Base-by-base conservation (phyloP, 2,113 vertebrate species). In the Elachura formosa region DNA sequence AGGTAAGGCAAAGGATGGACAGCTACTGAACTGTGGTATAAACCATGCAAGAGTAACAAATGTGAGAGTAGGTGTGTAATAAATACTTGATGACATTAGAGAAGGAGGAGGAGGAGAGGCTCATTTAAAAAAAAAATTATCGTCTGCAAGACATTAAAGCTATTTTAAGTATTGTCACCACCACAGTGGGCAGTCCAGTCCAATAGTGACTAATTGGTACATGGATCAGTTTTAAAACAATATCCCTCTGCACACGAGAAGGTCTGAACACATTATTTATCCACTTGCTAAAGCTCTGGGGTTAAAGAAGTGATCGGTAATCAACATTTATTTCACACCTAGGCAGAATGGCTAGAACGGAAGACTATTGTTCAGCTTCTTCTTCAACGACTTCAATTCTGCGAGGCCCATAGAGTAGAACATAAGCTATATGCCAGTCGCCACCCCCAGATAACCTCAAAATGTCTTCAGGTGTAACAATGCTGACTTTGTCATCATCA, bases 341-440 rank as follows among this genome's bases (percentile, higher is more conserved):
- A 98, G 97, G 97, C 98, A 99, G 98, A 98, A 98, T 95, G 98
- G 98, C 97, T 98, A 96, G 95, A 89, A 98, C 97, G 96, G 98
- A 97, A 96, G 96, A 97, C 97, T 98, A 98, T 95, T 98, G 97
- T 92, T 98, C 98, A 56, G 94, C 95, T 78, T 98, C 98, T 25
- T 98, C 98, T 97, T 98, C 98, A 61, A 98, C 92, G 40, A 98
- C 95, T 97, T 99, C 99, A 77, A 99, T 98, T 94, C 99, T 97
- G 75, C 99, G 99, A 25, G 99, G 99, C 43, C 99, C 99, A 7
- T 99, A 99, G 69, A 99, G 98, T 89, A 99, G 98, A 96, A 99
- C 99, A 19, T 99, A 99, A 34, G 99, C 99, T 98, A 99, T 99
- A 93, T 99, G 99, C 99, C 99, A 99, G 97, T 99, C 99, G 82